Percentiles rank a stretch among this genome's conserved stretches.
Conservation (phyloP, 2,888 invertebrate species). For the Apomyelois bistriatella region DNA sequence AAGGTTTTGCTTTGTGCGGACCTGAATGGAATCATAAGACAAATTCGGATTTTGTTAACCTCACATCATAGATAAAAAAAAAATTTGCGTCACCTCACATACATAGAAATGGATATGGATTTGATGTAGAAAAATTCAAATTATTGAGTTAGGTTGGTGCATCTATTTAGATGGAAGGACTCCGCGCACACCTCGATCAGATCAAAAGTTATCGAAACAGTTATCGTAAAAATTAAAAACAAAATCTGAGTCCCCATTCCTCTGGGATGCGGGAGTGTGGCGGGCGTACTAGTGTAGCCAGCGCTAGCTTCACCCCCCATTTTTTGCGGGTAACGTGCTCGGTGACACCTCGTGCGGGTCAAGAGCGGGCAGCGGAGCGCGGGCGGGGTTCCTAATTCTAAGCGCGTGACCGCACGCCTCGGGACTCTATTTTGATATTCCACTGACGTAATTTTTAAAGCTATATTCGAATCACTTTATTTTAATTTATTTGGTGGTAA, state of each 20-base stretch:
- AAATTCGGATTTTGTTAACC: not conserved
- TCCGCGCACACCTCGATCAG: no score
- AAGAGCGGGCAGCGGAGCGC: constrained; percentile 47
- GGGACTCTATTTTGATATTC: constrained; percentile 21
- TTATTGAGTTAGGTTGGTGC: no score
- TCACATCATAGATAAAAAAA: no score
- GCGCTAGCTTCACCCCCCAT: constrained; percentile 39
- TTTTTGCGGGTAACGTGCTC: constrained; percentile 70
- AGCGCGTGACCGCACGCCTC: constrained; percentile 64
- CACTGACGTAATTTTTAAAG: not conserved
- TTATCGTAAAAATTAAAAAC: constrained; percentile 62
- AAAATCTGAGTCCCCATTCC: constrained; percentile 51
- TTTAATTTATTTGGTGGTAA: no score
- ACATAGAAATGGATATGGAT: no score
- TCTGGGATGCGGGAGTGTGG: constrained; percentile 26
- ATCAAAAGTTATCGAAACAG: constrained; percentile 45
- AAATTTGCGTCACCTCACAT: no score
- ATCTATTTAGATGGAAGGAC: no score
- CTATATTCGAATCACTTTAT: no score
- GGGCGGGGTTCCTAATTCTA: constrained; percentile 56
- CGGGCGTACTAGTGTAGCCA: constrained; percentile 25
- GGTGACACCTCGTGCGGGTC: constrained; percentile 70
- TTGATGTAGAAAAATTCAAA: no score
- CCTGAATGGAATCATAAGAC: constrained; percentile 2
- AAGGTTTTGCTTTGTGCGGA: constrained; percentile 9